These are phyloP conservation scores for Octonoba sinensis DNA, from an alignment of 2,888 invertebrate genomes.

Conservation along the genomic window DNA sequence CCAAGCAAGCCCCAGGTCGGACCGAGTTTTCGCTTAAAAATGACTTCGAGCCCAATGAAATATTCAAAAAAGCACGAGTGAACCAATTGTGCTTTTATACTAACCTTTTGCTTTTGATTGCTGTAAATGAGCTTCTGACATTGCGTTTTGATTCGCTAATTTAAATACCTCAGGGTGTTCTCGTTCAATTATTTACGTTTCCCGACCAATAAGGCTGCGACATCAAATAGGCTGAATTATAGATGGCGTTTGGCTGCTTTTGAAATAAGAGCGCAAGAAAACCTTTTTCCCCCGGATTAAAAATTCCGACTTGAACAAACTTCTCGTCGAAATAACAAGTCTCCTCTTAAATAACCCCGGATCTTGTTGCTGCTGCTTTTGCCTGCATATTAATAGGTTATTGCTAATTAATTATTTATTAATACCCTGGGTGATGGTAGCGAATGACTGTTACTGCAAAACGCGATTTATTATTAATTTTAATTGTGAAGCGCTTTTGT, in stretches of 20 bases:
- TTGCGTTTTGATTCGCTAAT: constrained; percentile 51
- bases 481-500: constrained; percentile 61
- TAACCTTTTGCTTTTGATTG: too few species aligned
- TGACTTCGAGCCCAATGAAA: constrained; percentile 29
- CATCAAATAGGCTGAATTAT: constrained; percentile 60
- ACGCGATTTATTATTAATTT: constrained; percentile 63
- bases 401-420: constrained; percentile 64
- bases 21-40: too few species aligned
- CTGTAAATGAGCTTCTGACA: constrained; percentile 1
- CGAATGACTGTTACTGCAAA: constrained; percentile 56
- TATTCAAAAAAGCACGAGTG: constrained; percentile 22
- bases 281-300: constrained; percentile 31
- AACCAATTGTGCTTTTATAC: too few species aligned
- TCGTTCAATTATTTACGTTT: constrained; percentile 48
- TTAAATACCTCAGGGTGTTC: constrained; percentile 54
- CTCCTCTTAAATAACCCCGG: constrained; percentile 45
- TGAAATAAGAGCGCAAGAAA: constrained; percentile 47
- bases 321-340: constrained; percentile 56
- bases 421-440: constrained; percentile 55
- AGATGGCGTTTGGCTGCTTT: constrained; percentile 14
- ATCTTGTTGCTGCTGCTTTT: constrained; percentile 15
- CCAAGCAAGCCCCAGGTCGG: too few species aligned
- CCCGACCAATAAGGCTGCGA: constrained; percentile 23
- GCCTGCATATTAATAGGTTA: constrained; percentile 62
- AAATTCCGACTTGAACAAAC: constrained; percentile 49